Evolutionary conservation across 2,797 vertebrate genomes (phyloP).

Genomic region (Hozukius guyotensis): DNA sequence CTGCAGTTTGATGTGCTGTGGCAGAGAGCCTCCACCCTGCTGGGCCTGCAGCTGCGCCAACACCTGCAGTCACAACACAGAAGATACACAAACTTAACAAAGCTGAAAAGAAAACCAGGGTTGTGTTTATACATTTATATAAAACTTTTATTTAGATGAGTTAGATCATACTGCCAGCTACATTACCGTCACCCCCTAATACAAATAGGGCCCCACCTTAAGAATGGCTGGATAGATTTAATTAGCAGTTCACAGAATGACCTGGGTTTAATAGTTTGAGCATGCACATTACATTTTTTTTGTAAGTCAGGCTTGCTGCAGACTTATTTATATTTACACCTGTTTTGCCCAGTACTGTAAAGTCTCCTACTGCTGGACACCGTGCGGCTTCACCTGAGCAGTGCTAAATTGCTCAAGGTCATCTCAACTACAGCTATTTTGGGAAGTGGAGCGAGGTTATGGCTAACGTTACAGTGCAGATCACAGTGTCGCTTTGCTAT

Average conservation of each 20-base stretch:
- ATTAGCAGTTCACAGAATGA: not conserved
- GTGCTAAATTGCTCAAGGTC: not conserved
- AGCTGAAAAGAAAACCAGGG: not conserved
- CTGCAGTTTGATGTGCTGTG: conserved; percentile 91
- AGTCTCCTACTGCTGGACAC: not conserved
- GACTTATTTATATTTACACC: not conserved
- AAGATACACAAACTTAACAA: conserved; percentile 5
- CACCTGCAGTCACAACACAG: conserved; percentile 73
- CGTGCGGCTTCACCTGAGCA: not conserved
- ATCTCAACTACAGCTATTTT: not conserved
- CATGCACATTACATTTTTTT: not conserved
- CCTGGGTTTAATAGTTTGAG: not conserved
- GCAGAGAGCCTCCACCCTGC: conserved; percentile 82
- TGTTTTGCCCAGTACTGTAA: not conserved
- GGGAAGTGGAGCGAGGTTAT: not conserved
- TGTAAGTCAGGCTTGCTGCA: not conserved
- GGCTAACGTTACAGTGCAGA: not conserved
- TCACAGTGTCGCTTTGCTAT: not conserved
- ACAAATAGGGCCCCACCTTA: not conserved
- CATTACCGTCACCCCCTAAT: not conserved
- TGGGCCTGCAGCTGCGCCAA: conserved; percentile 90
- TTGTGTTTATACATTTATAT: not conserved
- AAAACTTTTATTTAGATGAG: not conserved
- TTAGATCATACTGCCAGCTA: not conserved
- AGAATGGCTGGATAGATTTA: not conserved